Base-by-base conservation (phyloP, 2,797 vertebrate genomes). In the Galaxias olidus region DNA sequence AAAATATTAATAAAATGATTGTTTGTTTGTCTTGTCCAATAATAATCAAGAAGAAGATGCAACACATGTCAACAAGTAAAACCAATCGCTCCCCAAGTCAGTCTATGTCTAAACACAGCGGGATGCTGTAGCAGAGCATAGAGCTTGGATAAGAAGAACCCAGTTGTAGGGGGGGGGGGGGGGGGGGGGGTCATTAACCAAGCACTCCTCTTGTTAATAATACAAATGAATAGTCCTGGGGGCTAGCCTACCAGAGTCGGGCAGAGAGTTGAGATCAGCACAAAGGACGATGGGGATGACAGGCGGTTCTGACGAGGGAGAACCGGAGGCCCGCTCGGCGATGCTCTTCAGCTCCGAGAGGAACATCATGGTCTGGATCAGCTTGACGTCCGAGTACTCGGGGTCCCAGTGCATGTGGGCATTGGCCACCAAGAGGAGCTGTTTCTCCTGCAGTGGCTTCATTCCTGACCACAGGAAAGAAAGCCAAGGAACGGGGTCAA, bases 401-500 rank as follows among this genome's bases (percentile, higher is more conserved):
- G 97, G 97, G 92, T 98, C 97, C 97, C 97, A 99, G 90, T 99
- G 97, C 96, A 98, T 98, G 88, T 99, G 97, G 78, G 97, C 96
- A 63, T 99, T 98, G 77, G 96, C 96, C 79, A 98, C 95, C 19
- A 98, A 91, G 63, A 99, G 90, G 76, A 96, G 91, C 86, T 97
- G 95, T 76, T 93, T 92, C 79, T 97, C 96, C 87, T 94, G 92
- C 50, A 92, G 89, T 0, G 92, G 86, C 73, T 96, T 98, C 82
- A 95, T 79, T 76, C 94, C 96, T 98, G 65, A 14, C 68, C n/a
- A 20, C 55, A 9, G 66, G 47, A 15, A 12, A 10, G 30, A 30
- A 30, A 2, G 30, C 2, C 30, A 30, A 30, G 30, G 6, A 30
- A 30, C 6, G 2, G 2, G 30, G 6, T 2, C 2, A 2, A 30